Evolutionary conservation across 2,797 vertebrate species (phyloP), one percentile per base, ranked within the genome.

Genomic region (Chromis chromis): DNA sequence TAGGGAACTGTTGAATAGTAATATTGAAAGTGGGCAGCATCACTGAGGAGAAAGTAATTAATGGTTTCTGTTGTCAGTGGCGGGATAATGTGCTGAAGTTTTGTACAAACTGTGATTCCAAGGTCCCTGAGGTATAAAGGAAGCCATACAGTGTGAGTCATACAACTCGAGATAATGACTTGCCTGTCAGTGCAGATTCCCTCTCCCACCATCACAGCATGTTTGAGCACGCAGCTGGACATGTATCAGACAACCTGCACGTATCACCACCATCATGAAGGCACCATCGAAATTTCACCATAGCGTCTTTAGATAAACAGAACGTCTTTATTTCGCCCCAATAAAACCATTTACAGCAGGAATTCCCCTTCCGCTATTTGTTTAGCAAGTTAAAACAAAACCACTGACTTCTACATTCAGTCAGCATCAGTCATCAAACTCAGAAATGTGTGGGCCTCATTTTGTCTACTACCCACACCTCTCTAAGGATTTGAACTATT

Each of bases 401-500:
- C 16, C 3, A 0, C 50, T 57, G 6, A 46, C n/a, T 73, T 67
- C 81, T 22, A 50, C 21, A 3, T 27, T 84, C 4, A 40, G 16
- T 55, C 36, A 28, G 21, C 12, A 4, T 14, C 58, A 70, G 16
- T 17, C 49, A n/a, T 77, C 59, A 66, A 64, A 65, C 42, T 36
- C 55, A 75, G 46, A 90, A 74, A 82, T 78, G 70, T 79, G 76
- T 79, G 75, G 80, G 86, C 79, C 73, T 82, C 48, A 64, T 81
- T 90, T 84, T 69, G 58, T 56, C 62, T 27, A n/a, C 83, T 75
- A 74, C 61, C 79, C 76, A 84, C 86, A 91, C 60, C 74, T 90
- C 88, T 91, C 89, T 69, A 55, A 87, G 91, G 92, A 93, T 62
- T 93, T 86, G 3, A 92, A 80, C 52, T 91, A 92, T 93, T 90